Evolutionary conservation across 92 coral and sea anemone genomes (phyloP), one percentile per base, ranked within the genome.

Genomic region (Nematostella vectensis): DNA sequence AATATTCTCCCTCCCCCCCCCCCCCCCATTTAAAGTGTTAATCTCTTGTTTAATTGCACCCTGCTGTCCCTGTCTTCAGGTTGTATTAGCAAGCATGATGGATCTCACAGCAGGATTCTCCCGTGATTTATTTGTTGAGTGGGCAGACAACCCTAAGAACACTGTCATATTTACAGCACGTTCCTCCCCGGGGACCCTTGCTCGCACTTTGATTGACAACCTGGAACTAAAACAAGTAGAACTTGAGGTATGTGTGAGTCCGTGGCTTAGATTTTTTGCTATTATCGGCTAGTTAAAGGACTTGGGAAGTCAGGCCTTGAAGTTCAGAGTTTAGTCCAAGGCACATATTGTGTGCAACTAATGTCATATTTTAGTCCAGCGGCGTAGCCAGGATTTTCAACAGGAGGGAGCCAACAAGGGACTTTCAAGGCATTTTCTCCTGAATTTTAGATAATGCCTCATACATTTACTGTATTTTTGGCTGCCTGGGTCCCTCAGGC

Each of bases 21-120:
- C n/a, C n/a, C n/a, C n/a, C n/a, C n/a, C n/a, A n/a, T n/a, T n/a
- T n/a, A n/a, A n/a, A n/a, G n/a, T n/a, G n/a, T n/a, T n/a, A n/a
- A n/a, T n/a, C n/a, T n/a, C n/a, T n/a, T n/a, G n/a, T n/a, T n/a
- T n/a, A n/a, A n/a, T n/a, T n/a, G n/a, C n/a, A n/a, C n/a, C n/a
- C n/a, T n/a, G n/a, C n/a, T n/a, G 11, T 21, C 24, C 3, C n/a
- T 10, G 33, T 3, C 21, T 10, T 4, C 59, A 83, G 94, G 95
- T 91, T 24, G 98, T 91, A 13, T 65, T 91, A 13, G 95, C 88
- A 27, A 85, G 96, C 38, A 86, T 91, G 65, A 84, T 79, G 72
- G 98, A 91, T 58, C 61, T 91, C 59, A 74, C 93, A 0, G 77
- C 87, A 57, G 98, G 98, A 23, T 91, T 85, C 51, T 80, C 98